Evolutionary conservation across 2,888 invertebrate species (phyloP).

Genomic region (Antheraea yamamai): DNA sequence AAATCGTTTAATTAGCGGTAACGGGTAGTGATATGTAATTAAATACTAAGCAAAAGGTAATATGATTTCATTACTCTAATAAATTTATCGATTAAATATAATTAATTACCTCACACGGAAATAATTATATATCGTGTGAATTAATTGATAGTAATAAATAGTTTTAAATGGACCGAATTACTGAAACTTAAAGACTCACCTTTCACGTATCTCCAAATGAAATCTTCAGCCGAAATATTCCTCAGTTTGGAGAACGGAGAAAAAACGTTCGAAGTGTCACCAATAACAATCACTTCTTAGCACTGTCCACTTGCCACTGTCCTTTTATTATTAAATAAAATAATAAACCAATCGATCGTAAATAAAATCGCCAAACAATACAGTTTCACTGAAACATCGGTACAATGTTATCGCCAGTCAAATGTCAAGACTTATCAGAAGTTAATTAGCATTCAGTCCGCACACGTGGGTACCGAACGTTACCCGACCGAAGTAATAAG

Average conservation of each 20-base stretch:
- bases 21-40: too few species aligned
- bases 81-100: not conserved
- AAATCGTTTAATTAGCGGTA: not conserved
- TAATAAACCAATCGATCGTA: constrained; percentile 33
- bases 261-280: constrained; percentile 62
- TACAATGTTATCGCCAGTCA: constrained; percentile 63
- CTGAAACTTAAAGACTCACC: constrained; percentile 52
- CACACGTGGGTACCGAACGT: constrained; percentile 61
- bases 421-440: constrained; percentile 70
- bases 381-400: constrained; percentile 41
- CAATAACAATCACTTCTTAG: constrained; percentile 53
- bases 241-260: constrained; percentile 70
- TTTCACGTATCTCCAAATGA: constrained; percentile 77
- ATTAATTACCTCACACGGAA: not conserved
- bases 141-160: too few species aligned
- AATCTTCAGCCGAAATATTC: constrained; percentile 71
- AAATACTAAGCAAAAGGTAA: too few species aligned
- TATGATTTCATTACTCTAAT: too few species aligned
- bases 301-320: constrained; percentile 62
- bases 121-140: not conserved
- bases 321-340: constrained; percentile 39
- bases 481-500: constrained; percentile 38
- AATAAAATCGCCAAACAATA: constrained; percentile 37
- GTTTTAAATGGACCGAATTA: constrained; percentile 55
- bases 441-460: constrained; percentile 60